These are phyloP conservation scores for Dolichotis patagonum DNA, from an alignment of 2,113 vertebrate genomes.

Conservation along the genomic window DNA sequence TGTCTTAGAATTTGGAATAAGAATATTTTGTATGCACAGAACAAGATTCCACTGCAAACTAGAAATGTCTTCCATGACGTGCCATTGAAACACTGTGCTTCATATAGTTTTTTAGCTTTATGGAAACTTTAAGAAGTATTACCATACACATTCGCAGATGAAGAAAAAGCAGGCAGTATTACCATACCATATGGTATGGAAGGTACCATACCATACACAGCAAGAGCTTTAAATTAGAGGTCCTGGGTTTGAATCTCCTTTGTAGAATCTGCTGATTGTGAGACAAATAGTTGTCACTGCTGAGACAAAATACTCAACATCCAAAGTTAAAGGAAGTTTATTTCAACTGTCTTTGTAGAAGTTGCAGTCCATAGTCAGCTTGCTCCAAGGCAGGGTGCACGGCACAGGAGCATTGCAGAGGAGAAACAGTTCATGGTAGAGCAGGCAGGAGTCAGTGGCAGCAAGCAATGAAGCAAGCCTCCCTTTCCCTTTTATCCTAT, in stretches of 20 bases:
- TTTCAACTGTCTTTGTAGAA: not conserved
- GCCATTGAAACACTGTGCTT: not conserved
- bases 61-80: not conserved
- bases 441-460: not conserved
- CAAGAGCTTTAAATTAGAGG: not conserved
- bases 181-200: no score
- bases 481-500: not conserved
- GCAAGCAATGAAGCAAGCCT: not conserved
- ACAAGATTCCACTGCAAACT: not conserved
- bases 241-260: not conserved
- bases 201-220: no score
- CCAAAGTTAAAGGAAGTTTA: not conserved
- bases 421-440: not conserved
- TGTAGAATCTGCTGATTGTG: not conserved
- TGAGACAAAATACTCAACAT: not conserved
- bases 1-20: slow-evolving; percentile 13
- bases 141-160: not conserved
- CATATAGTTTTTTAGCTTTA: not conserved
- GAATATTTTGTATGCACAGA: slow-evolving; percentile 6
- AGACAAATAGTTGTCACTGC: not conserved
- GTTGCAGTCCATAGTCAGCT: not conserved
- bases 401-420: not conserved
- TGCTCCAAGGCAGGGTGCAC: not conserved
- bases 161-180: not conserved
- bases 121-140: not conserved